These are phyloP conservation scores for Cephus nigrinus DNA, from an alignment of 2,888 invertebrate species.

Conservation along the genomic window DNA sequence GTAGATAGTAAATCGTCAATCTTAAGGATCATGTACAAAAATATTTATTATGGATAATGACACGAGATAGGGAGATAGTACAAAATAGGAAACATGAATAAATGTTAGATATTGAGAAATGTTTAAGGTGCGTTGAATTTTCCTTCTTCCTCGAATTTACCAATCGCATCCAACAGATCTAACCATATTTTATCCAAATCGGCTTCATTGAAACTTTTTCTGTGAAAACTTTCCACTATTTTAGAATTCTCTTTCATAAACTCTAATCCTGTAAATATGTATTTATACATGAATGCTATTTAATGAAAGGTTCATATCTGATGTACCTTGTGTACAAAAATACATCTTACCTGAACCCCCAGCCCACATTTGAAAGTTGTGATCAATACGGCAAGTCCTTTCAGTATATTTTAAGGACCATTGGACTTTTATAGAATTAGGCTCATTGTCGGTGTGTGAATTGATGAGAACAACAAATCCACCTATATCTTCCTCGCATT, in stretches of 20 bases:
- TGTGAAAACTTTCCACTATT: conserved; percentile 37
- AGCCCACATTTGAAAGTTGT: conserved; percentile 39
- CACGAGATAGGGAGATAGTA: not conserved
- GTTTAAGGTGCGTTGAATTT: not conserved
- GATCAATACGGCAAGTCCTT: conserved; percentile 34
- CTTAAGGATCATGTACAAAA: not conserved
- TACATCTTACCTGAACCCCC: conserved; percentile 35
- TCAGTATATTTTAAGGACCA: conserved; percentile 42
- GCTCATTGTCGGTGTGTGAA: conserved; percentile 19
- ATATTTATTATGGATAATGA: not conserved
- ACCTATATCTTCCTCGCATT: conserved; percentile 31
- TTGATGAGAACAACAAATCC: conserved; percentile 41
- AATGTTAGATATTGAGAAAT: not conserved
- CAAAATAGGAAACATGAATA: not conserved
- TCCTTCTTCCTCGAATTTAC: conserved; percentile 6
- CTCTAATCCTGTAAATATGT: conserved; percentile 28
- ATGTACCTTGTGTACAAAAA: not conserved
- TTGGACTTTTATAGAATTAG: conserved; percentile 31
- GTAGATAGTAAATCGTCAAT: not conserved
- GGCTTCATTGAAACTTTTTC: conserved; percentile 23
- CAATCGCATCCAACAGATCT: conserved; percentile 32
- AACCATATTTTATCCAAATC: conserved; percentile 38
- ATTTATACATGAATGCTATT: not conserved
- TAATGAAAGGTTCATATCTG: not conserved
- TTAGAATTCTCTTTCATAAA: conserved; percentile 34